A percentile compares a stretch with the other conserved stretches of the same genome.
These are phyloP conservation scores for Luehdorfia chinensis DNA, from an alignment of 1,140 invertebrate genomes.

Conservation along the genomic window DNA sequence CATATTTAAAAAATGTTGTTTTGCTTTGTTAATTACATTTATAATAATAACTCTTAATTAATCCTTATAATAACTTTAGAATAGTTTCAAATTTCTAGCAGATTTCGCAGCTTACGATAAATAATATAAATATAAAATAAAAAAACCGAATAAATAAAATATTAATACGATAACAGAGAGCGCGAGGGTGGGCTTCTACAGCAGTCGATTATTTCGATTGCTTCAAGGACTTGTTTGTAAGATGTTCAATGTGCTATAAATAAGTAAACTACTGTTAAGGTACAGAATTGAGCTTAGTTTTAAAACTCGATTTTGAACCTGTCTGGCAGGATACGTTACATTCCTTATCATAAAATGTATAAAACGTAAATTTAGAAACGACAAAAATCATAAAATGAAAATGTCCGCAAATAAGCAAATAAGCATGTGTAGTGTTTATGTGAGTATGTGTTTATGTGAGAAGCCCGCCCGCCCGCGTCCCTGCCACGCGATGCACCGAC, in stretches of 20 bases:
- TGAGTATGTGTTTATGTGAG: slow-evolving; percentile 33
- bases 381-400: slow-evolving; percentile 20
- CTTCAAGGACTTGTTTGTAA: not conserved
- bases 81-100: no score
- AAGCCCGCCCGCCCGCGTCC: slow-evolving; percentile 59
- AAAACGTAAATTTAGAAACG: not conserved
- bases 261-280: not conserved
- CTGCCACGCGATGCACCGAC: slow-evolving; percentile 76
- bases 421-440: slow-evolving; percentile 21
- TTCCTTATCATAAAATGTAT: not conserved
- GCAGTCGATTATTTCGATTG: slow-evolving; percentile 2
- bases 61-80: no score
- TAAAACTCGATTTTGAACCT: slow-evolving; percentile 4
- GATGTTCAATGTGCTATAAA: slow-evolving; percentile 3
- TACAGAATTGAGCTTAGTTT: slow-evolving; percentile 5
- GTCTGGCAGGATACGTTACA: not conserved
- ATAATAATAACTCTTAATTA: no score
- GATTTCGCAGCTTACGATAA: no score
- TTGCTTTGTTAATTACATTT: no score
- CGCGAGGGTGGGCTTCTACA: slow-evolving; percentile 13
- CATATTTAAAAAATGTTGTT: no score
- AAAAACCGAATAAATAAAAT: no score
- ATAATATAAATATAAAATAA: no score
- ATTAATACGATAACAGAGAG: not conserved
- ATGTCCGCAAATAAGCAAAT: slow-evolving; percentile 23